These are phyloP conservation scores for Drosophila mimetica DNA, from an alignment of 2,888 invertebrate genomes.

Conservation along the genomic window DNA sequence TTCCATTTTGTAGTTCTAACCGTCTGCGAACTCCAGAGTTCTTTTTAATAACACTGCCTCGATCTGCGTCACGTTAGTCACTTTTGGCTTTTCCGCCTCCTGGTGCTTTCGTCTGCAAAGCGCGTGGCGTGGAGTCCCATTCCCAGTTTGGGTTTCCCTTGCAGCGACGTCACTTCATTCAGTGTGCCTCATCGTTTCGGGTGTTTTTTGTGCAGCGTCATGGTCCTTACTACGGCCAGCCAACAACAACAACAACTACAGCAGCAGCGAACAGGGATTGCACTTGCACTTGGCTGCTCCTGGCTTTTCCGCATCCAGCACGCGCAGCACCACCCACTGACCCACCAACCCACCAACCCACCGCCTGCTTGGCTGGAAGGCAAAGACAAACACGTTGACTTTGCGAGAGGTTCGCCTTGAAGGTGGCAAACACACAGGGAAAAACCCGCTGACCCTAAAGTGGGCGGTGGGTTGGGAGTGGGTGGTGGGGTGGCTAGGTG, in stretches of 20 bases:
- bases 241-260: no score
- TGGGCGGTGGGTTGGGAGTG: conserved; percentile 21
- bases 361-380: conserved; percentile 57
- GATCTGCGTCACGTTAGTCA: conserved; percentile 35
- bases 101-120: neutral
- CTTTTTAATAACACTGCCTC: conserved; percentile 13
- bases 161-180: conserved; percentile 74
- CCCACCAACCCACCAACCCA: conserved; percentile 8
- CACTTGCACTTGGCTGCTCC: conserved; percentile 55
- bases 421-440: conserved; percentile 55
- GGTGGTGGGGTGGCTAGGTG: conserved; percentile 8
- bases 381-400: conserved; percentile 76
- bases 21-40: neutral
- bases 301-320: conserved; percentile 58
- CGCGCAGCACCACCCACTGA: conserved; percentile 55
- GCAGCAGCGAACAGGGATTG: no score
- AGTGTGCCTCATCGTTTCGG: conserved; percentile 36
- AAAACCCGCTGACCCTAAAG: conserved; percentile 64
- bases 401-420: conserved; percentile 56
- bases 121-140: conserved; percentile 20
- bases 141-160: conserved; percentile 19
- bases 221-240: conserved; percentile 67
- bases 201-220: conserved; percentile 63
- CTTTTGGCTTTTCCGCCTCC: conserved; percentile 4
- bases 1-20: neutral